Evolutionary conservation across 2,888 invertebrate species (phyloP).

Genomic region (Hirtodrosophila alboralis): DNA sequence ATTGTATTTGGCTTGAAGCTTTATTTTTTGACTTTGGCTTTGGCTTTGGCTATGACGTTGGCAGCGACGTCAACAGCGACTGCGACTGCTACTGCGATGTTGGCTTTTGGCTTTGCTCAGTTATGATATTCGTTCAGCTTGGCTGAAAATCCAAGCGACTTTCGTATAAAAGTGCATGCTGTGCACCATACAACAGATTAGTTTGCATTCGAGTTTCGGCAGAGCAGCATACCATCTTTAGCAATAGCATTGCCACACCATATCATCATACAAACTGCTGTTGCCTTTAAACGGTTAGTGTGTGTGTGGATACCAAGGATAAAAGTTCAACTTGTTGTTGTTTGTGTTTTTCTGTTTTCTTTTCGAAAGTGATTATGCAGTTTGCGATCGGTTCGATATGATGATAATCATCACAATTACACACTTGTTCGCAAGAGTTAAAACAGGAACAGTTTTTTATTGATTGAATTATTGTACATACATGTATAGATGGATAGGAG

Average conservation of each 20-base stretch:
- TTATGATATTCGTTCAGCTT: constrained; percentile 57
- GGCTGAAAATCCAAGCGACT: constrained; percentile 41
- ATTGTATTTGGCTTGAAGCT: constrained; percentile 53
- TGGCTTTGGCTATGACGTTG: constrained; percentile 21
- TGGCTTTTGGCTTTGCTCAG: constrained; percentile 52
- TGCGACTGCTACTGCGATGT: constrained; percentile 9
- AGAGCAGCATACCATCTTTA: constrained; percentile 60
- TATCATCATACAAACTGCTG: constrained; percentile 36
- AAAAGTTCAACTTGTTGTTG: constrained; percentile 1
- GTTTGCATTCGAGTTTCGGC: constrained; percentile 82
- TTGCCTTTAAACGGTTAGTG: constrained; percentile 71
- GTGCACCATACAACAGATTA: constrained; percentile 74
- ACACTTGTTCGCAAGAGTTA: too few relatives aligned
- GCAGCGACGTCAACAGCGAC: background rate
- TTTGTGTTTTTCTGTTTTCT: background rate
- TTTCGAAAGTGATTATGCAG: constrained; percentile 1
- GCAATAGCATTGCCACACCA: constrained; percentile 33
- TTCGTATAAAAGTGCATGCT: constrained; percentile 82
- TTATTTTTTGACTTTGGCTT: constrained; percentile 35
- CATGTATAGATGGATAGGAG: too few relatives aligned
- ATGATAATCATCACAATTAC: too few relatives aligned
- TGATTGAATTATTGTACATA: too few relatives aligned
- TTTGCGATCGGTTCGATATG: too few relatives aligned
- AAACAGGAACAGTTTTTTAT: too few relatives aligned
- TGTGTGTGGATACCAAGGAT: constrained; percentile 12